Conservation (phyloP, 2,888 invertebrate genomes). For the Chloroclysta siterata region DNA sequence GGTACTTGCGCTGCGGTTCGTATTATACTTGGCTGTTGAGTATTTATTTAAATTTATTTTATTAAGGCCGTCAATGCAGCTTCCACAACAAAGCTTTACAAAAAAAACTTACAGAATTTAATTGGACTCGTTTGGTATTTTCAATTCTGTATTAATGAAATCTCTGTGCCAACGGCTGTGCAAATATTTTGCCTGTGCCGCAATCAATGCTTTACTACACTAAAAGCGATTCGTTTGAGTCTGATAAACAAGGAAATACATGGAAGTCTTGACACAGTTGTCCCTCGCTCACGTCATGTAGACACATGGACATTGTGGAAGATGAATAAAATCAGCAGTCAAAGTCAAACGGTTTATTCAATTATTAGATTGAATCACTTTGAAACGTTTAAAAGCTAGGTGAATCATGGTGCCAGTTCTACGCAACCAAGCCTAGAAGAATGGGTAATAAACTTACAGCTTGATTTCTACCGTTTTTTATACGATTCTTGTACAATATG, state of each 20-base stretch:
- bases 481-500: too few relatives aligned
- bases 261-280: neutral
- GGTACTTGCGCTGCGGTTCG: too few relatives aligned
- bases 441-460: too few relatives aligned
- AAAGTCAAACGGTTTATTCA: too few relatives aligned
- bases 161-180: conserved; percentile 13
- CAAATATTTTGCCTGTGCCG: conserved; percentile 20
- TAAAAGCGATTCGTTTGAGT: neutral
- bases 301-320: neutral
- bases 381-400: too few relatives aligned
- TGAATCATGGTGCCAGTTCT: too few relatives aligned
- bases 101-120: conserved; percentile 1
- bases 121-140: conserved; percentile 19
- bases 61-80: neutral
- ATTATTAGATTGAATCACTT: too few relatives aligned
- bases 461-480: too few relatives aligned
- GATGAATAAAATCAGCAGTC: too few relatives aligned
- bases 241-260: conserved; percentile 2
- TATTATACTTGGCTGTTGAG: too few relatives aligned
- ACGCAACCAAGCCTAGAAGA: too few relatives aligned
- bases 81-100: neutral
- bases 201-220: conserved; percentile 16
- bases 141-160: conserved; percentile 23
- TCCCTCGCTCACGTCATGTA: neutral
- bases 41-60: neutral